Percentiles rank a stretch among this genome's conserved stretches.
Conservation (phyloP, 1,140 invertebrate genomes). For the Drosophila pruinosa region DNA sequence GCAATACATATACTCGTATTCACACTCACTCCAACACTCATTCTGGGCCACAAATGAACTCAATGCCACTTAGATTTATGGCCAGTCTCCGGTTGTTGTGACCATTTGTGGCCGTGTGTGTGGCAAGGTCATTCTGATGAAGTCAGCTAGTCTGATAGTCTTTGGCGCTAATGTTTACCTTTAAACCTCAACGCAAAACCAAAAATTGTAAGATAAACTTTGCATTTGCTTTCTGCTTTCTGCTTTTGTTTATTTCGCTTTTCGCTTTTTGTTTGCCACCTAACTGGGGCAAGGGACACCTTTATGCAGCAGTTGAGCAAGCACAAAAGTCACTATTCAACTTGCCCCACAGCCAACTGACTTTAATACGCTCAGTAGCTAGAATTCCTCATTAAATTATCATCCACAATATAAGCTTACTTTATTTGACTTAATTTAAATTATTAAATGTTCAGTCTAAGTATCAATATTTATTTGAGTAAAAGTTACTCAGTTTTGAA, state of each 20-base stretch:
- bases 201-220: conserved; percentile 18
- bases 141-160: conserved; percentile 31
- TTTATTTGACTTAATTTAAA: no score
- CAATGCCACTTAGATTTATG: conserved; percentile 50
- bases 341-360: background rate
- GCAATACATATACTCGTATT: background rate
- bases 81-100: conserved; percentile 39
- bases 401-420: no score
- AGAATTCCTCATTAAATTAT: no score
- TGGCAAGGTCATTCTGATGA: conserved; percentile 45
- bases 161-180: conserved; percentile 19
- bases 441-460: no score
- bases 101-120: conserved; percentile 35
- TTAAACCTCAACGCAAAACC: conserved; percentile 27
- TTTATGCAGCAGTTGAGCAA: background rate
- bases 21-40: background rate
- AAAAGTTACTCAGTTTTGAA: no score
- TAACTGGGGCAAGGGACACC: background rate
- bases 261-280: background rate
- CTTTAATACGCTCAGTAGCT: background rate
- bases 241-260: background rate
- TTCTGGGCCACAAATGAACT: conserved; percentile 32
- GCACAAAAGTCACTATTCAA: background rate
- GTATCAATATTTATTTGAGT: no score
- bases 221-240: background rate